Evolutionary conservation across 2,113 vertebrate species (phyloP), one percentile per base, ranked within the genome.

Genomic region (Corythornis madagascariensis): DNA sequence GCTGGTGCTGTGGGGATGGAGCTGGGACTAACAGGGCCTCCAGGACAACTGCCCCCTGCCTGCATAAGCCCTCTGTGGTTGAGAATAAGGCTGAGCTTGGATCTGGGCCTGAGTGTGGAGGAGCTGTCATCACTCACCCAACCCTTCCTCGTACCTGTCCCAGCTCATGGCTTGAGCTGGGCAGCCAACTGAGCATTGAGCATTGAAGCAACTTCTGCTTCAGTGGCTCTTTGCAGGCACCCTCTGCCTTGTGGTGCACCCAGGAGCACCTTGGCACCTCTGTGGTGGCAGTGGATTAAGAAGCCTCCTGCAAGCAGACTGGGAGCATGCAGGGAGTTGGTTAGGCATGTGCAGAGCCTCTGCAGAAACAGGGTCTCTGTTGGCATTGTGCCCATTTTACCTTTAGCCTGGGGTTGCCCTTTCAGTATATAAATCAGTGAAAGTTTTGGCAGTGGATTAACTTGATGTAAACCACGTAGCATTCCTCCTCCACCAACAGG

Each of bases 381-480:
- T 78, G 80, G 80, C 70, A 84, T 18, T 4, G 26, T 61, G 53
- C 50, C 70, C 80, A 83, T 93, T 93, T 88, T 86, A 90, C 96
- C 93, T 93, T 88, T 86, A 77, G 61, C 88, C 83, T 45, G 9
- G 31, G 31, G 66, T 16, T 96, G 86, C 93, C 55, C 31, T 90
- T 94, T 65, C 79, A 86, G 74, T 3, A 1, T 52, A 93, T 93
- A 96, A 96, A 95, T 96, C 77, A 94, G 64, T 75, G 74, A 81
- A 90, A 78, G 86, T 84, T 94, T 92, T 93, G 90, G 77, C 94
- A 94, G 90, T 43, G 66, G 94, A 90, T 95, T 96, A 96, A 57
- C 70, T 93, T 93, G 93, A 90, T 83, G 75, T 69, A 95, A 94
- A 94, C 88, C 93, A 90, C 59, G 42, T 50, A 92, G 10, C 92